phyloP scores from a whole-genome alignment of 2,888 invertebrate genomes.

The Coleophora deauratella region DNA sequence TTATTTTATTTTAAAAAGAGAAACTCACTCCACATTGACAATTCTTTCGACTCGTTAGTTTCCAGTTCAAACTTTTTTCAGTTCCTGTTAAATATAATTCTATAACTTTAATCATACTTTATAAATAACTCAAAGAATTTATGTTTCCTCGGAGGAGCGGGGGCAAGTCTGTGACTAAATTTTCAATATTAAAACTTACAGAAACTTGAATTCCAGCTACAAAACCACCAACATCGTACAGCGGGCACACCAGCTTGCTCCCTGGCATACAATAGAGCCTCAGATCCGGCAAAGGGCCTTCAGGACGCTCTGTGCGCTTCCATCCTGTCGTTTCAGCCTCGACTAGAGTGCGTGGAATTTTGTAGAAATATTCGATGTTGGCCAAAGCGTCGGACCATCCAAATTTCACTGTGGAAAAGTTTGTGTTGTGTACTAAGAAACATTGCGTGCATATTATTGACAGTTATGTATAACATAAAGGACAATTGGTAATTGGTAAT shows the following conservation, averaged over 20 bases:
- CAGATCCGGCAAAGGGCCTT: slow-evolving; percentile 49
- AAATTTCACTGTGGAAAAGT: slow-evolving; percentile 44
- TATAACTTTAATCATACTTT: too few relatives aligned
- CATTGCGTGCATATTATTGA: not conserved
- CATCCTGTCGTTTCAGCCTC: slow-evolving; percentile 39
- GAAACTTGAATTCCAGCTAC: slow-evolving; percentile 60
- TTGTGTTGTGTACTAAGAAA: not conserved
- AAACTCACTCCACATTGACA: too few relatives aligned
- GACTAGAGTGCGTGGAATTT: slow-evolving; percentile 51
- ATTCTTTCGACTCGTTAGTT: too few relatives aligned
- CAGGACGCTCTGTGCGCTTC: slow-evolving; percentile 22
- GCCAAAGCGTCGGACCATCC: slow-evolving; percentile 61
- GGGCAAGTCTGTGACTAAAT: too few relatives aligned
- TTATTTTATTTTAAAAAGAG: too few relatives aligned
- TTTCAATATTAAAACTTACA: too few relatives aligned
- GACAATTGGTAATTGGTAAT: not conserved
- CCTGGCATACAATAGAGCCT: slow-evolving; percentile 55
- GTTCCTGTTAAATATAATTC: too few relatives aligned
- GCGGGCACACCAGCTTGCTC: slow-evolving; percentile 46
- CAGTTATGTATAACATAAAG: not conserved
- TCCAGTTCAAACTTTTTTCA: too few relatives aligned
- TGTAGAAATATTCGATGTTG: slow-evolving; percentile 59
- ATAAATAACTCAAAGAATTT: too few relatives aligned
- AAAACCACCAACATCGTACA: slow-evolving; percentile 57
- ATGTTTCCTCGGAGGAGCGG: too few relatives aligned